A percentile compares a stretch with the other conserved stretches of the same genome.
These are phyloP conservation scores for Glaucomys volans DNA, from an alignment of 2,113 vertebrate species.

Conservation along the genomic window DNA sequence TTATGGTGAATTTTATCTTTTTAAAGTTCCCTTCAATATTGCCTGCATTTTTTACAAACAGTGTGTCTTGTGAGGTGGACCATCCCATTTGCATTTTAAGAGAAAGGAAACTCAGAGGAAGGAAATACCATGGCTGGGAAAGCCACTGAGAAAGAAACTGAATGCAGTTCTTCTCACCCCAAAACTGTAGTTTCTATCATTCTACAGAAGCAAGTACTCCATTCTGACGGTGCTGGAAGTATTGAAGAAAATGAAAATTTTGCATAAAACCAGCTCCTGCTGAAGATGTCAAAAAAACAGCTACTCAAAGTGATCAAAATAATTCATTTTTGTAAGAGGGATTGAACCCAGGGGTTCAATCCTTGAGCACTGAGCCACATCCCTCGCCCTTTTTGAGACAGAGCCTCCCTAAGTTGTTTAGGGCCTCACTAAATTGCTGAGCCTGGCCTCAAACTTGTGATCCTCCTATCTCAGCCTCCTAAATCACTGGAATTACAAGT, in stretches of 20 bases:
- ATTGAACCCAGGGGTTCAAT: not conserved
- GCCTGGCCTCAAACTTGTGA: not conserved
- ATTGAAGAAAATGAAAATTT: not conserved
- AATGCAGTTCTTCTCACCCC: not conserved
- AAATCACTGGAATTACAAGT: not conserved
- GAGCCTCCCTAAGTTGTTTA: no score
- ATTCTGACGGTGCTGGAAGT: not conserved
- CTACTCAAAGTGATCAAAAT: no score
- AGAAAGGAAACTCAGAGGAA: not conserved
- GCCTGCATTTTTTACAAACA: constrained; percentile 25
- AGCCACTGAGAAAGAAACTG: not conserved
- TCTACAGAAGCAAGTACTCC: not conserved
- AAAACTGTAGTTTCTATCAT: not conserved
- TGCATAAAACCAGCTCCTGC: not conserved
- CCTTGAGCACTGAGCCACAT: not conserved
- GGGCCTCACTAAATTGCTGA: not conserved
- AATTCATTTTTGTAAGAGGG: not conserved
- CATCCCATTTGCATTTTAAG: not conserved
- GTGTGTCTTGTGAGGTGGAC: not conserved
- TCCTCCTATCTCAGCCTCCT: not conserved
- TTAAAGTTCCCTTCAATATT: not conserved
- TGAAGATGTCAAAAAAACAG: not conserved
- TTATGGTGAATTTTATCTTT: not conserved
- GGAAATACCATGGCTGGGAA: not conserved
- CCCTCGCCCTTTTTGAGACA: not conserved